Evolutionary conservation across 1,140 invertebrate genomes (phyloP), one percentile per base, ranked within the genome.

Genomic region (Uloborus diversus): DNA sequence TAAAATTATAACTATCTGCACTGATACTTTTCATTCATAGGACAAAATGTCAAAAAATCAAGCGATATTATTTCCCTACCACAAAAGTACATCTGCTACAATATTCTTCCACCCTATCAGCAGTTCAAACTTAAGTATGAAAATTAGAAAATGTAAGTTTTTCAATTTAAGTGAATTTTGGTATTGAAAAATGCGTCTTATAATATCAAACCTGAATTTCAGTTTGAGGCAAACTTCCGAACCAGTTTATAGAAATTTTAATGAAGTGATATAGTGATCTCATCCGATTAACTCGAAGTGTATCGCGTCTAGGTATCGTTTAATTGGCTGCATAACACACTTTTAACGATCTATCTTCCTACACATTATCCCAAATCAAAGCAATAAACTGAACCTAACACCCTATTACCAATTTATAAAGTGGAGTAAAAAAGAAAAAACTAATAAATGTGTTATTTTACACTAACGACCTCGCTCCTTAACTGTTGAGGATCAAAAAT

Each of bases 361-460:
- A 14, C 28, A 59, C 57, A 59, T 59, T 59, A 11, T 35, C 32
- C 59, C 30, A 62, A 62, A 62, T 62, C 59, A 62, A 62, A 62
- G 59, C 59, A 62, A 62, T 62, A 62, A 62, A 62, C 59, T 37
- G 30, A 62, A 35, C 20, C 59, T 62, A 62, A 62, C 59, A 62
- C 59, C 59, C 35, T 62, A 62, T 62, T 62, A 62, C 59, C 59
- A 62, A 62, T 62, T 62, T 62, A 62, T 62, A 62, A 62, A 62
- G 35, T 62, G 13, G 23, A 33, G 35, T 20, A 33, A 17, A 62
- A 62, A 62, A 62, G 23, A 33, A 17, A 62, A 32, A 62, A 59
- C 23, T 17, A 9, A 30, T 30, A 59, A 30, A 59, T 33, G 35
- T 33, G 59, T 62, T 62, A 62, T 30, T 17, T 62, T 30, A 23